phyloP scores from a whole-genome alignment of 2,797 vertebrate species.

The Zenarchopterus dispar region DNA sequence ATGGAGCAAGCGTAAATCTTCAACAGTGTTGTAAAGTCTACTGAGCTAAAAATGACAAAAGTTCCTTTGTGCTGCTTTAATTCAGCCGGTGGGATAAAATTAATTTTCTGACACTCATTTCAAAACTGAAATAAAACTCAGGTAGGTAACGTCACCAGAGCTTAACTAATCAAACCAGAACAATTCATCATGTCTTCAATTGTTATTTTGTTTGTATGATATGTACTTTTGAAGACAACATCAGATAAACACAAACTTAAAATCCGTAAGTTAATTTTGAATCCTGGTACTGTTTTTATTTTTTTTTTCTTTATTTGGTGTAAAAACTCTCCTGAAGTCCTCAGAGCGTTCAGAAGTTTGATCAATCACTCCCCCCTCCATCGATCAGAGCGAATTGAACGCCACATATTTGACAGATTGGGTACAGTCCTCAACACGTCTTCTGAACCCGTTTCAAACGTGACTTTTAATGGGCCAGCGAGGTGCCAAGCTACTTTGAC shows the following conservation, averaged over 20 bases:
- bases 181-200: neutral
- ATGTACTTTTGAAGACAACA: neutral
- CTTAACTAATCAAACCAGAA: neutral
- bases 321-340: conserved; percentile 14
- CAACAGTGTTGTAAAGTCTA: no score
- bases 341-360: conserved; percentile 6
- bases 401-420: neutral
- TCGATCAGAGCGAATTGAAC: conserved; percentile 4
- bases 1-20: no score
- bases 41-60: no score
- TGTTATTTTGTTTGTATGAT: neutral
- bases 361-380: neutral
- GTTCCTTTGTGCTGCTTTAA: no score
- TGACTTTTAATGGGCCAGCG: conserved; percentile 22
- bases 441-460: conserved; percentile 10
- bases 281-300: neutral
- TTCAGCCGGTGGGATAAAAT: no score
- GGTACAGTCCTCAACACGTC: neutral
- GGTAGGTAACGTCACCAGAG: no score
- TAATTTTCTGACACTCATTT: no score
- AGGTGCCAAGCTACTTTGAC: conserved; percentile 4
- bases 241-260: neutral
- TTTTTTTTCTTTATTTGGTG: neutral
- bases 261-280: neutral
- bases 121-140: no score